Evolutionary conservation across 2,113 vertebrate species (phyloP).

Genomic region (Ceratotherium simum): DNA sequence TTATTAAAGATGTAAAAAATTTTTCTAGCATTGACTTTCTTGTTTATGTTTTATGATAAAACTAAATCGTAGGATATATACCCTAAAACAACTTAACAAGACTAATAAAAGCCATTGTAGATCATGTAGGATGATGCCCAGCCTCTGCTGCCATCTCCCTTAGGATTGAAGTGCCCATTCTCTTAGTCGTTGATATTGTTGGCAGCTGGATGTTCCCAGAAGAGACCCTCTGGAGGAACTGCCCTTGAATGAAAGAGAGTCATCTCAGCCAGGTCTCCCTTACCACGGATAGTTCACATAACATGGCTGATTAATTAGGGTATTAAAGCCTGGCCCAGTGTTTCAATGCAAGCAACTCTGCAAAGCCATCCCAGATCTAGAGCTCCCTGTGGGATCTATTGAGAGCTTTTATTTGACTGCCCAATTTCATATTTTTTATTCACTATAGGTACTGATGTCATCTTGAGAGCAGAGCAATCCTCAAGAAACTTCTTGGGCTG

Average conservation of each 20-base stretch:
- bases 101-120: not conserved
- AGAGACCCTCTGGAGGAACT: not conserved
- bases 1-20: not conserved
- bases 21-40: not conserved
- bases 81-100: not conserved
- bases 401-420: not conserved
- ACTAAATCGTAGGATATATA: not conserved
- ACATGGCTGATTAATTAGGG: not conserved
- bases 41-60: not conserved
- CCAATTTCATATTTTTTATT: not conserved
- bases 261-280: not conserved
- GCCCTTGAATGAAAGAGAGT: not conserved
- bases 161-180: not conserved
- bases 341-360: not conserved
- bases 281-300: not conserved
- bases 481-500: not conserved
- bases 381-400: not conserved
- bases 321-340: not conserved
- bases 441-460: not conserved
- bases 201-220: not conserved
- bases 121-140: not conserved
- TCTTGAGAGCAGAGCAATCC: not conserved
- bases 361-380: not conserved
- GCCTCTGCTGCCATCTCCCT: not conserved
- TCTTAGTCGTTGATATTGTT: not conserved